Conservation (phyloP, 2,113 vertebrate species). For the Camelus bactrianus region DNA sequence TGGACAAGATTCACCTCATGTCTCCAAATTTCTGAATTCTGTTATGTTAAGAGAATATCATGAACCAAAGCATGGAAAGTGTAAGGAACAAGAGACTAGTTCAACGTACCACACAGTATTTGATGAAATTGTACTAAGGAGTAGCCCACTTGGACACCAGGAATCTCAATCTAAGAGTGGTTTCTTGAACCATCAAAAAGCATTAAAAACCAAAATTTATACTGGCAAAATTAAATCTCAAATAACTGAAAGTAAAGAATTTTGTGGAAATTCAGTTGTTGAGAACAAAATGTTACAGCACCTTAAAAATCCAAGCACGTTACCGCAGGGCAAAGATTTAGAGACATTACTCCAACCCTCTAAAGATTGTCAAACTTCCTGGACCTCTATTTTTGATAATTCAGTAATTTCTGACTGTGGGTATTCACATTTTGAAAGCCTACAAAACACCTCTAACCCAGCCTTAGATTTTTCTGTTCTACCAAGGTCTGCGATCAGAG, state of each 20-base stretch:
- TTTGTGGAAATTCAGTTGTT: background rate
- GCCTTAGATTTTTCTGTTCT: background rate
- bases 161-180: background rate
- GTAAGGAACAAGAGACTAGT: conserved; percentile 45
- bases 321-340: background rate
- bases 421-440: background rate
- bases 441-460: background rate
- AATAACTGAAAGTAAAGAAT: background rate
- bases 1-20: background rate
- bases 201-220: background rate
- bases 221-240: background rate
- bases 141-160: background rate
- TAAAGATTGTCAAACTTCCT: accelerated
- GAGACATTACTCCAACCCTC: accelerated
- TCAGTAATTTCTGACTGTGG: accelerated
- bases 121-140: conserved; percentile 18
- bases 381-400: conserved; percentile 17
- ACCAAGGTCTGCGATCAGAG: background rate
- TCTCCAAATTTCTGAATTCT: conserved; percentile 59
- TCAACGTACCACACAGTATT: background rate
- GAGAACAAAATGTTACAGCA: background rate
- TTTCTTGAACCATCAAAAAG: conserved; percentile 23
- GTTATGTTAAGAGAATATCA: background rate
- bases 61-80: background rate
- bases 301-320: background rate